Base-by-base conservation (phyloP, 1,140 invertebrate genomes). In the Hylyphantes graminicola region DNA sequence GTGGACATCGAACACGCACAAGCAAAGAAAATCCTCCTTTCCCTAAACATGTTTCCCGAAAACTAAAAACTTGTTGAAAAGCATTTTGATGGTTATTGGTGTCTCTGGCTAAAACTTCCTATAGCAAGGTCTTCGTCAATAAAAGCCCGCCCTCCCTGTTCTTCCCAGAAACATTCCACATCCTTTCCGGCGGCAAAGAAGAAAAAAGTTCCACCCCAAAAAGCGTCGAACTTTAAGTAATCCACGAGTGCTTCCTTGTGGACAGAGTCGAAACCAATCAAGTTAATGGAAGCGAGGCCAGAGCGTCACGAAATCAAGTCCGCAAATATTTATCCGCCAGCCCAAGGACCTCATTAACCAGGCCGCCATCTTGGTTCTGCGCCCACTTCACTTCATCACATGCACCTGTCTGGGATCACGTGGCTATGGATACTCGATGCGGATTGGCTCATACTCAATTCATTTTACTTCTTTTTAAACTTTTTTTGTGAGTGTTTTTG, bases 191-290 rank as follows among this genome's bases (percentile, higher is more conserved):
- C 73, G 73, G 53, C 53, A 17, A 53, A 72, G 54, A 75, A 83
- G 82, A 76, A 84, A 55, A 84, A 75, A 68, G 51, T 55, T 75
- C 54, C 82, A 55, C 82, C 57, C 70, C 19, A 84, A 84, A 84
- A 84, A 76, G 82, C 82, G 82, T 84, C 82, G 82, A 84, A 84
- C 82, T 84, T 84, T 84, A 84, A 84, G 82, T 84, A 84, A 84
- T 84, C 82, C 82, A 84, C 82, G 82, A 84, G 82, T 84, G 82
- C 74, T 84, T 76, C 82, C 82, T 84, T 84, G 82, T 84, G 82
- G 82, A 84, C 82, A 84, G 72, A 84, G 82, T 76, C 61, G 82
- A 84, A 84, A 84, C 82, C 82, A 84, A 84, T 84, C 82, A 84
- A 84, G 82, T 76, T 84, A 84, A 84, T 84, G 82, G 82, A 84